phyloP scores from a whole-genome alignment of 2,888 invertebrate genomes.

The Helleia helle region DNA sequence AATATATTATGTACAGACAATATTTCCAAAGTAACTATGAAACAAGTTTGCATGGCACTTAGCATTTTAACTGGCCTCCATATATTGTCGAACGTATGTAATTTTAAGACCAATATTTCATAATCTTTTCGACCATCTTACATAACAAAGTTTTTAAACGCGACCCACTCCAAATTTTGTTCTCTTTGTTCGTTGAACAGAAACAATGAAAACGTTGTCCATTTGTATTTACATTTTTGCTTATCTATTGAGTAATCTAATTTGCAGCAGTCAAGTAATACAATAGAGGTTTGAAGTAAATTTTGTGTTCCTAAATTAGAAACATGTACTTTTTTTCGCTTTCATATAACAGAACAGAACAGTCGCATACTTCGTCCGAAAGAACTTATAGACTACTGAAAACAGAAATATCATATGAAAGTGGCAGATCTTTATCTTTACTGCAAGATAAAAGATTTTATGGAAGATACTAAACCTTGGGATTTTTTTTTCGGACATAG shows the following conservation, averaged over 20 bases:
- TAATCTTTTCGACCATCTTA: slow-evolving; percentile 43
- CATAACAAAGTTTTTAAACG: slow-evolving; percentile 52
- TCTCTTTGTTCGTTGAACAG: slow-evolving; percentile 27
- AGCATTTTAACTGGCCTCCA: slow-evolving; percentile 5
- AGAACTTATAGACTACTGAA: too few relatives aligned
- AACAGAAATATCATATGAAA: too few relatives aligned
- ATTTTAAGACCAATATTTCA: slow-evolving; percentile 28
- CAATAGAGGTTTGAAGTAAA: slow-evolving; percentile 7
- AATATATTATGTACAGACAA: not conserved
- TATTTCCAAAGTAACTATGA: slow-evolving; percentile 1
- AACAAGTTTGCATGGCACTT: slow-evolving; percentile 3
- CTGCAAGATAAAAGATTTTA: too few relatives aligned
- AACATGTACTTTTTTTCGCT: too few relatives aligned
- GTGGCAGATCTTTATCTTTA: too few relatives aligned
- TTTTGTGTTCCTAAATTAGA: not conserved
- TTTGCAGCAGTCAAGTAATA: slow-evolving; percentile 26
- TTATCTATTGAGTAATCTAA: slow-evolving; percentile 43
- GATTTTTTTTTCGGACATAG: too few relatives aligned
- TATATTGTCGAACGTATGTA: slow-evolving; percentile 4
- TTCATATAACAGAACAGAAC: too few relatives aligned
- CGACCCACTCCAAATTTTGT: slow-evolving; percentile 36
- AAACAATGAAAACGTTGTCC: slow-evolving; percentile 46
- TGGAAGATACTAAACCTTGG: too few relatives aligned
- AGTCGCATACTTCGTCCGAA: too few relatives aligned
- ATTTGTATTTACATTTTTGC: slow-evolving; percentile 42